Evolutionary conservation across 2,113 vertebrate species (phyloP), one percentile per base, ranked within the genome.

Genomic region (Petromus typicus): DNA sequence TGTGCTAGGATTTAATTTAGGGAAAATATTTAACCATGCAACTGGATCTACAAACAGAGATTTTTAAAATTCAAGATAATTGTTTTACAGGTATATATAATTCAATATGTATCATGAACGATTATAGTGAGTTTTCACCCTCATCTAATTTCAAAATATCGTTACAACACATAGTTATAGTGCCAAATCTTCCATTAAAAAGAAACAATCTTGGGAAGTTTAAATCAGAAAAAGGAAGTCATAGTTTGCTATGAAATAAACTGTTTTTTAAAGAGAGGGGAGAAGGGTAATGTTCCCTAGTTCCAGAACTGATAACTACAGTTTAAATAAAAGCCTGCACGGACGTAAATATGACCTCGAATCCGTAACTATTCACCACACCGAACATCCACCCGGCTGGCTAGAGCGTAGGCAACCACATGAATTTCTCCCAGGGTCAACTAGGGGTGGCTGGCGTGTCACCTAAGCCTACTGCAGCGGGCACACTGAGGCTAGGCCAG

Each of bases 111-210:
- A 87, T 75, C 48, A 45, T 20, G 4, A 8, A 43, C 7, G 23
- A 95, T 75, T 63, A 45, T 43, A 71, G 57, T 45, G 66, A 86
- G n/a, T 83, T 97, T 93, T 88, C 54, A 80, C 45, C 40, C 30
- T 69, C 40, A 4, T 59, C 40, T 76, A 90, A 80, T 40, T 88
- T 56, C 18, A 92, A 85, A 95, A 86, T 66, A 94, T n/a, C n/a
- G n/a, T 40, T 57, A 82, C 45, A 95, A 71, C n/a, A 94, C 51
- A 43, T 25, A 23, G 43, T 91, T 37, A 81, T 8, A 67, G 71
- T 89, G 34, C 71, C 69, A 80, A 83, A 89, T 25, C 17, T 93
- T 66, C 14, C 40, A 69, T 88, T 93, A 73, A 76, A 48, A 90
- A 76, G 94, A 76, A 95, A 61, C 17, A 61, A 86, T 48, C 3